These are phyloP conservation scores for Monopis laevigella DNA, from an alignment of 2,888 invertebrate species.

Conservation along the genomic window DNA sequence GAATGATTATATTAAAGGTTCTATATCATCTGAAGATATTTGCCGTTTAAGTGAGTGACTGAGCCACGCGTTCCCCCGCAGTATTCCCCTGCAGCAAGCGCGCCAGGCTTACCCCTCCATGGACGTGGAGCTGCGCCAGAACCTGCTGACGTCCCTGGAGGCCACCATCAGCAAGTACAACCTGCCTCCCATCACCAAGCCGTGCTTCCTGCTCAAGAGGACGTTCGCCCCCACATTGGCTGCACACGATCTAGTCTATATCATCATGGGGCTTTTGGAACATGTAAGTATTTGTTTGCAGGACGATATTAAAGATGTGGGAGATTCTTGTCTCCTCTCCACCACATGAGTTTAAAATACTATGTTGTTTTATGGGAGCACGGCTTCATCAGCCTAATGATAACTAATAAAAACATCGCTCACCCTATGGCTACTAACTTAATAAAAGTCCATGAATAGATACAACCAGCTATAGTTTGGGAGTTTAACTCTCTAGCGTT, in stretches of 20 bases:
- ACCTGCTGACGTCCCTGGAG: constrained; percentile 77
- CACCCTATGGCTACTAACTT: too few species aligned
- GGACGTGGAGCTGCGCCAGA: constrained; percentile 84
- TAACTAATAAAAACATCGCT: too few species aligned
- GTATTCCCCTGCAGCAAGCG: constrained; percentile 86
- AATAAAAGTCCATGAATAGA: too few species aligned
- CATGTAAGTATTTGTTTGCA: constrained; percentile 44
- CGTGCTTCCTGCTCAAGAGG: constrained; percentile 82
- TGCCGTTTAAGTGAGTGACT: too few species aligned
- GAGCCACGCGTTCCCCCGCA: too few species aligned
- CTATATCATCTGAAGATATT: too few species aligned
- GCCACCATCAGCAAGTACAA: constrained; percentile 71
- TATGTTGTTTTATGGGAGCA: too few species aligned
- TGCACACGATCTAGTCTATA: constrained; percentile 85
- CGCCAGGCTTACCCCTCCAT: constrained; percentile 86
- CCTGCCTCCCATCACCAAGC: constrained; percentile 74
- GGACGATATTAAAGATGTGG: neutral
- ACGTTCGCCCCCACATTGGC: constrained; percentile 84
- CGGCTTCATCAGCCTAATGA: too few species aligned
- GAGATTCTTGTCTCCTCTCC: neutral
- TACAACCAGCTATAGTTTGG: too few species aligned
- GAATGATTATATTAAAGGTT: too few species aligned
- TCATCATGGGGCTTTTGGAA: constrained; percentile 82
- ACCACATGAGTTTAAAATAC: too few species aligned
- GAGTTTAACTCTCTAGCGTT: too few species aligned